Evolutionary conservation across 2,113 vertebrate genomes (phyloP), one percentile per base, ranked within the genome.

Genomic region (Dolichotis patagonum): DNA sequence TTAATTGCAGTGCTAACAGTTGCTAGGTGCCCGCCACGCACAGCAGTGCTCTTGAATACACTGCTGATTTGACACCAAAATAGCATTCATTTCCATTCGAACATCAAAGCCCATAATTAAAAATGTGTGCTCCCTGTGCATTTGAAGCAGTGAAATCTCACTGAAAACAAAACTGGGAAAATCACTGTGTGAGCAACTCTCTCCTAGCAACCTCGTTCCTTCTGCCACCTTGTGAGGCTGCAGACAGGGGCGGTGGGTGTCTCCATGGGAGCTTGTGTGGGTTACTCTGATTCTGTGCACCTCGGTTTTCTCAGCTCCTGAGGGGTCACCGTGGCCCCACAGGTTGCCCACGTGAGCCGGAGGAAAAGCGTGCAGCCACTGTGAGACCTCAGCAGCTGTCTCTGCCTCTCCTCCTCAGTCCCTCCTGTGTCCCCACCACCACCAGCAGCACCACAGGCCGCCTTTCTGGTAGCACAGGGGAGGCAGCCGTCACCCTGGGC

Each of bases 91-190:
- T 56, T 32, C 35, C 5, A 19, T 46, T 46, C 71, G 17, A 0
- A 43, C 20, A 0, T 17, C 17, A 6, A 30, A 56, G 2, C 0
- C 3, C 38, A 0, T 26, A 13, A 0, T 19, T 30, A 58, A 43
- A 54, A 12, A 24, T 1, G 26, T 28, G n/a, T 7, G 22, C 46
- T 54, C 11, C 0, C 63, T 24, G 35, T 49, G 22, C 35, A 4
- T 22, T 11, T 4, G 35, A 43, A 41, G 62, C 43, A 9, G 0
- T 0, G 1, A 41, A 19, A 17, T 38, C 85, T 28, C 73, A 3
- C n/a, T 2, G 26, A 49, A 38, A 14, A 14, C 54, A 5, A 0
- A 32, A 10, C 46, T 24, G 52, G 43, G 35, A 63, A 28, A 26
- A 11, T 0, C 7, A 11, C 16, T 46, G 0, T 1, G 7, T 58